Evolutionary conservation across 2,797 vertebrate genomes (phyloP), one percentile per base, ranked within the genome.

Genomic region (Acestrorhynchus altus): DNA sequence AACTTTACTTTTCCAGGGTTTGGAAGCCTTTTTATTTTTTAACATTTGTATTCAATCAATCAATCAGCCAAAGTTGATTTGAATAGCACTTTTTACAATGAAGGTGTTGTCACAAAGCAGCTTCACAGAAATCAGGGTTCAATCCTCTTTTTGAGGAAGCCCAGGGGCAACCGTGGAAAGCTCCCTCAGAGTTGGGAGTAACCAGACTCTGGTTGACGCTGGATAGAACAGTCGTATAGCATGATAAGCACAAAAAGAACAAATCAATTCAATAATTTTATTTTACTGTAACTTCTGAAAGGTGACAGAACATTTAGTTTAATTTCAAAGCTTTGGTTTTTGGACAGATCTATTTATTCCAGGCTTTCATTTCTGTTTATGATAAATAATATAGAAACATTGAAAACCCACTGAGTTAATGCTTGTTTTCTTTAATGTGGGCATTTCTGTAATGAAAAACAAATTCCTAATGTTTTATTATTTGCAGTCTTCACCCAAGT

Each of bases 21-120:
- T 39, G 8, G 5, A 3, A 18, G n/a, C 11, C 26, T 1, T 22
- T 4, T 28, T 0, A 28, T 22, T 11, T 46, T 46, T 15, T 18
- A 44, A n/a, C 1, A 22, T 75, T 76, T 75, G 16, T 16, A 16
- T 59, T 18, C 56, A n/a, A n/a, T n/a, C n/a, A n/a, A n/a, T n/a
- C n/a, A n/a, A n/a, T n/a, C n/a, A n/a, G n/a, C n/a, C n/a, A n/a
- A n/a, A n/a, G n/a, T n/a, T n/a, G n/a, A n/a, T n/a, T n/a, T n/a
- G n/a, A n/a, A n/a, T n/a, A n/a, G n/a, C n/a, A n/a, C n/a, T n/a
- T n/a, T n/a, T n/a, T n/a, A n/a, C n/a, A n/a, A n/a, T n/a, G n/a
- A n/a, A n/a, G n/a, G n/a, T n/a, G n/a, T n/a, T n/a, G n/a, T n/a
- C n/a, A n/a, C n/a, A n/a, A n/a, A n/a, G n/a, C n/a, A n/a, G n/a